phyloP scores from a whole-genome alignment of 53 echinoderm and acorn worm species.

The Echinometra lucunter region DNA sequence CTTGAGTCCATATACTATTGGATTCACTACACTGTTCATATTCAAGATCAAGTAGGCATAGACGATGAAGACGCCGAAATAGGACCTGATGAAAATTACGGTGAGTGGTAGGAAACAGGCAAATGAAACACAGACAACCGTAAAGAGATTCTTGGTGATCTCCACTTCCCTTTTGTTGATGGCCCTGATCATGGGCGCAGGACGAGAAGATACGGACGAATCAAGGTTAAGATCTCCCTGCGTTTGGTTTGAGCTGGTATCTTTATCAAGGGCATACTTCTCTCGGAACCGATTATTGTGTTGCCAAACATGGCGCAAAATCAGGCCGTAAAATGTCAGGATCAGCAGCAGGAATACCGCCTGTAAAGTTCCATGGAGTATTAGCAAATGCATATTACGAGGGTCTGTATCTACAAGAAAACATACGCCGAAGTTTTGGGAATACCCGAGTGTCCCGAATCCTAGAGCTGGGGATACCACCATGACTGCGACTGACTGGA shows the following conservation, averaged over 20 bases:
- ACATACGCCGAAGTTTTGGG: background rate
- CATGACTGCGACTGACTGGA: background rate
- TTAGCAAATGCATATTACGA: background rate
- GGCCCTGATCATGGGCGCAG: too few species aligned
- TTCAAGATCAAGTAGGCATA: too few species aligned
- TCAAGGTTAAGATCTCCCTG: too few species aligned
- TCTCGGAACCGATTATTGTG: background rate
- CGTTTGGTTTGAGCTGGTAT: background rate
- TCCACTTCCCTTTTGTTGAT: too few species aligned
- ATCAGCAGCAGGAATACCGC: background rate
- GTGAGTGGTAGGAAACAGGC: too few species aligned
- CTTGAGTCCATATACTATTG: background rate
- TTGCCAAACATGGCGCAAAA: background rate
- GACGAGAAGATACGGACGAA: too few species aligned
- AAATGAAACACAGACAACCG: too few species aligned
- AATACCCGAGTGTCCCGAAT: conserved; percentile 18
- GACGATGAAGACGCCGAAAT: too few species aligned
- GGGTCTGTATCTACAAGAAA: background rate
- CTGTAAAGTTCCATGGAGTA: background rate
- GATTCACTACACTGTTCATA: background rate
- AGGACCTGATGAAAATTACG: too few species aligned
- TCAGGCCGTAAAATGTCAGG: conserved; percentile 6
- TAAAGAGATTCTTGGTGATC: too few species aligned
- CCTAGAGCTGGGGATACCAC: background rate
- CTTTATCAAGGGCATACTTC: background rate